Percentiles rank a stretch among this genome's conserved stretches.
phyloP scores from a whole-genome alignment of 2,888 invertebrate species.

The Tachystola acroxantha region DNA sequence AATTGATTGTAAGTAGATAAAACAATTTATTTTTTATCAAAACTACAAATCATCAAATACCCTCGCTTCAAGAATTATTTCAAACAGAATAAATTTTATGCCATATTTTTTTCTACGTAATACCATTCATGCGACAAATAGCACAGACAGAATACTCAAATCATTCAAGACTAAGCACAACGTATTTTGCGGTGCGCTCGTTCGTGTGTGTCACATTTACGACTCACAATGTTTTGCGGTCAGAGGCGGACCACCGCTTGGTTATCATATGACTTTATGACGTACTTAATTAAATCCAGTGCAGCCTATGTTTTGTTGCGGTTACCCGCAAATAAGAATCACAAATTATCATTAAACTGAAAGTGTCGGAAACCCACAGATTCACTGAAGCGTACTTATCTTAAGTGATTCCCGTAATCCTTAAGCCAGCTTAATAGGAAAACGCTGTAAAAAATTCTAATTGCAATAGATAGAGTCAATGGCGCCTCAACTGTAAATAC shows the following conservation, averaged over 20 bases:
- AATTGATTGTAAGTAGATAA: too few species aligned
- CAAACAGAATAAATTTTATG: too few species aligned
- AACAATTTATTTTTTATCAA: too few species aligned
- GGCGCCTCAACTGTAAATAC: conserved; percentile 6
- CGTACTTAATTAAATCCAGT: conserved; percentile 48
- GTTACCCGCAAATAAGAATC: conserved; percentile 33
- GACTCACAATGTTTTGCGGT: conserved; percentile 32
- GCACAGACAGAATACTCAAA: too few species aligned
- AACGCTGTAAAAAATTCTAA: conserved; percentile 1
- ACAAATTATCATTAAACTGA: not conserved
- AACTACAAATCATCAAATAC: too few species aligned
- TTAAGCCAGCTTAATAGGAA: not conserved
- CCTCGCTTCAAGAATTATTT: too few species aligned
- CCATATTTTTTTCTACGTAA: too few species aligned
- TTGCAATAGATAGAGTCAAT: conserved; percentile 1
- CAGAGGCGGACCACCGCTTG: conserved; percentile 33
- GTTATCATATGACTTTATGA: too few species aligned
- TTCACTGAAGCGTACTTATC: not conserved
- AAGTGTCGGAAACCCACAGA: not conserved
- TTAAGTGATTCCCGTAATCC: too few species aligned
- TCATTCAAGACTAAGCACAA: too few species aligned
- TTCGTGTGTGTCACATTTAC: conserved; percentile 32
- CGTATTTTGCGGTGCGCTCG: not conserved
- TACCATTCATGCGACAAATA: too few species aligned
- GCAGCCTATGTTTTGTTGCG: conserved; percentile 34